Conservation (phyloP, 2,113 vertebrate genomes). For the Formicarius rufipectus region DNA sequence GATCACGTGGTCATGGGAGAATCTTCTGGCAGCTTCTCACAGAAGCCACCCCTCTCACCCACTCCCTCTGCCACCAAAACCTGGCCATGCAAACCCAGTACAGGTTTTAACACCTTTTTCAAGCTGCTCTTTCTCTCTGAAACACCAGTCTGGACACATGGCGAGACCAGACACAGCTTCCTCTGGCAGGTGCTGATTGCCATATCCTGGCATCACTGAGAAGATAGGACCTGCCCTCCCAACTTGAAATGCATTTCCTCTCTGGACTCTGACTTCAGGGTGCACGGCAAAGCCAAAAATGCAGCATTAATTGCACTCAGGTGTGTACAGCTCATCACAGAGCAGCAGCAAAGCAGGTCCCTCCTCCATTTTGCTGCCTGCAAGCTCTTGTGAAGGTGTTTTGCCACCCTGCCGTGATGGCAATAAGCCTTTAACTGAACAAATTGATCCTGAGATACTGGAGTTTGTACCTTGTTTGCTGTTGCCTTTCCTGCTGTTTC, state of each 20-base stretch:
- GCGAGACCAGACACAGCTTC: neutral
- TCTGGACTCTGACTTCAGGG: neutral
- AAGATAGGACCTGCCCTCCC: neutral
- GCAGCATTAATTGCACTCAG: neutral
- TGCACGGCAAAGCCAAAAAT: neutral
- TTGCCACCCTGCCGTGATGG: neutral
- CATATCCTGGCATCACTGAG: neutral
- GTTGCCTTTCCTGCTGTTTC: slow-evolving; percentile 1
- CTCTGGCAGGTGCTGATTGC: neutral
- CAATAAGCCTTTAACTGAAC: slow-evolving; percentile 30
- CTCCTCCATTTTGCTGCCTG: rapidly evolving
- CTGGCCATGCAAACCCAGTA: neutral
- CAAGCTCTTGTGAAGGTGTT: neutral
- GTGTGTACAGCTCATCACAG: neutral
- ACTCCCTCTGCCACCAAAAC: neutral
- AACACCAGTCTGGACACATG: rapidly evolving
- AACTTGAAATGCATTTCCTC: neutral
- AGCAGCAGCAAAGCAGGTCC: neutral
- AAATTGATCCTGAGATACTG: slow-evolving; percentile 25
- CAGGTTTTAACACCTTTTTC: neutral
- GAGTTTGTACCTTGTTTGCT: slow-evolving; percentile 21
- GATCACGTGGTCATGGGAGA: neutral
- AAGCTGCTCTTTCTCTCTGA: neutral
- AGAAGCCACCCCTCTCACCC: neutral
- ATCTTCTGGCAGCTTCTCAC: neutral